Conservation (phyloP, 2,888 invertebrate species). For the Megaustenia siamemsis region DNA sequence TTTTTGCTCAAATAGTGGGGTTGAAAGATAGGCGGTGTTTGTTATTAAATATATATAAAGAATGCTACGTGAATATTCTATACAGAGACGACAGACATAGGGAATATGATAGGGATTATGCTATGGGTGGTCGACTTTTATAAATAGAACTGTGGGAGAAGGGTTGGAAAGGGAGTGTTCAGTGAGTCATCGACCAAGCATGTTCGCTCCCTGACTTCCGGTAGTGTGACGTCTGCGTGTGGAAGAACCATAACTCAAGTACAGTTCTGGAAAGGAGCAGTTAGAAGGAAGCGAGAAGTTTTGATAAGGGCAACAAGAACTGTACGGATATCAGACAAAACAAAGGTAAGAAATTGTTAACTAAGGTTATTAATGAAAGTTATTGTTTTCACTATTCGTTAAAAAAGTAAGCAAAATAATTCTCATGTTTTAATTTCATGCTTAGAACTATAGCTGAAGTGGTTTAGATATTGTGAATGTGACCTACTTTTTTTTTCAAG, state of each 20-base stretch:
- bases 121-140: too few relatives aligned
- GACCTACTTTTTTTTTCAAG: neutral
- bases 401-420: neutral
- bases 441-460: neutral
- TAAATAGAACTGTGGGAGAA: neutral
- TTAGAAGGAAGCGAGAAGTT: neutral
- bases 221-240: conserved; percentile 21
- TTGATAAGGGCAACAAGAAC: neutral
- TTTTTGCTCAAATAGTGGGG: too few relatives aligned
- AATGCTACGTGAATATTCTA: too few relatives aligned
- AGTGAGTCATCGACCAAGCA: conserved; percentile 30
- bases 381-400: neutral
- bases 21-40: too few relatives aligned
- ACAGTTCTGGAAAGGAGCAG: too few relatives aligned
- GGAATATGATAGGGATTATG: too few relatives aligned
- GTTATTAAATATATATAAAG: too few relatives aligned
- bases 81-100: too few relatives aligned
- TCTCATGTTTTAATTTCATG: neutral
- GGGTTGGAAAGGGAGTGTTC: conserved; percentile 26
- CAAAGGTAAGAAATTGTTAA: neutral
- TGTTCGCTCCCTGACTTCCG: conserved; percentile 30
- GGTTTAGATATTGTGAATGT: too few relatives aligned
- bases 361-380: neutral
- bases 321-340: neutral
- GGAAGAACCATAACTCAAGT: conserved; percentile 32